Evolutionary conservation across 2,113 vertebrate genomes (phyloP).

Genomic region (Paralichthys olivaceus): DNA sequence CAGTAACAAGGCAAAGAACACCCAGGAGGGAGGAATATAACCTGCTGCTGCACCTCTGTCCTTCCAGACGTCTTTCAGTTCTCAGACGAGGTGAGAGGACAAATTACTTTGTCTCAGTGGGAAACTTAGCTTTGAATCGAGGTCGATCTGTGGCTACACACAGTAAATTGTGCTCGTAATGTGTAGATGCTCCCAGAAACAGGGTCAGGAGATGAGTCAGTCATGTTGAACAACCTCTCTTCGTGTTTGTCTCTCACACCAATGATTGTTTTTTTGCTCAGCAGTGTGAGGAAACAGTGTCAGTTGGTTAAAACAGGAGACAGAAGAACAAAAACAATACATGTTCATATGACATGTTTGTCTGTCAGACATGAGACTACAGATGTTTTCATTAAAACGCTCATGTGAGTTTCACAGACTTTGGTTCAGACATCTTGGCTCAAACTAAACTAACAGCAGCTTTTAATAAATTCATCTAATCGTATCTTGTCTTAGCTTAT

Average conservation of each 20-base stretch:
- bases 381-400: no score
- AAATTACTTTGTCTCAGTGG: conserved; percentile 15
- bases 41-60: conserved; percentile 1
- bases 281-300: neutral
- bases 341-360: no score
- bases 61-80: conserved; percentile 2
- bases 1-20: conserved; percentile 56
- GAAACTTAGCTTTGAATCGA: neutral
- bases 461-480: no score
- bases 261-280: neutral
- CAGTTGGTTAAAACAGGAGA: neutral
- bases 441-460: no score
- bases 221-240: neutral
- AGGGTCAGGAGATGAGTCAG: neutral
- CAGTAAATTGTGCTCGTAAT: conserved; percentile 2
- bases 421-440: no score
- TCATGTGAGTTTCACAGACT: no score
- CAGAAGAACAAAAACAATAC: neutral
- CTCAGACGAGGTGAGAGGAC: conserved; percentile 22
- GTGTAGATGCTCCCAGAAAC: neutral
- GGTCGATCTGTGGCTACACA: conserved; percentile 13
- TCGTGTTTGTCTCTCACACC: neutral
- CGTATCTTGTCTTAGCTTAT: no score
- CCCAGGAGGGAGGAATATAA: conserved; percentile 12
- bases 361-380: no score